These are phyloP conservation scores for Neodiprion fabricii DNA, from an alignment of 1,140 invertebrate species.

Conservation along the genomic window DNA sequence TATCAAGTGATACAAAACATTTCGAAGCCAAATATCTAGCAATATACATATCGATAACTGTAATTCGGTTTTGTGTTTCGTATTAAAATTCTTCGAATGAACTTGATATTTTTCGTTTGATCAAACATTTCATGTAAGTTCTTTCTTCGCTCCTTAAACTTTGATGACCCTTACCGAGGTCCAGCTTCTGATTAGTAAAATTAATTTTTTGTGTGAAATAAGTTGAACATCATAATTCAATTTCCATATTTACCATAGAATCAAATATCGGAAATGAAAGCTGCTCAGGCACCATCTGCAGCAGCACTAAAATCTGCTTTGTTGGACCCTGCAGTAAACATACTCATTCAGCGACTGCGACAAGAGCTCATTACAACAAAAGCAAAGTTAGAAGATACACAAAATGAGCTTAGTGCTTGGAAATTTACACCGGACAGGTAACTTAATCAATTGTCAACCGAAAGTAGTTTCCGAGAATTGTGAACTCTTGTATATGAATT, in stretches of 20 bases:
- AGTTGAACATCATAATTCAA: conserved; percentile 18
- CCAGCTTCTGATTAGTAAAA: not conserved
- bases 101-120: too few species aligned
- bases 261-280: conserved; percentile 91
- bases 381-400: conserved; percentile 93
- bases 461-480: conserved; percentile 12
- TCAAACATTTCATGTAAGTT: too few species aligned
- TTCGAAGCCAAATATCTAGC: too few species aligned
- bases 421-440: conserved; percentile 98
- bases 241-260: conserved; percentile 66
- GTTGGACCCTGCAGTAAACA: conserved; percentile 95
- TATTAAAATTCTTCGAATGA: too few species aligned
- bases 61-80: too few species aligned
- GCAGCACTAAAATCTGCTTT: conserved; percentile 81
- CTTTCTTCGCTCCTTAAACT: too few species aligned
- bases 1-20: too few species aligned
- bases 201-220: conserved; percentile 19
- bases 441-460: conserved; percentile 16
- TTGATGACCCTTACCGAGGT: too few species aligned
- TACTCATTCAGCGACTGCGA: conserved; percentile 89
- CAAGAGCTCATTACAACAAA: conserved; percentile 90
- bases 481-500: not conserved
- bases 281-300: conserved; percentile 78
- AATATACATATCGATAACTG: too few species aligned
- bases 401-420: conserved; percentile 97